A percentile compares a stretch with the other conserved stretches of the same genome.
Conservation (phyloP, 2,113 vertebrate species). For the Myrmecophaga tridactyla region DNA sequence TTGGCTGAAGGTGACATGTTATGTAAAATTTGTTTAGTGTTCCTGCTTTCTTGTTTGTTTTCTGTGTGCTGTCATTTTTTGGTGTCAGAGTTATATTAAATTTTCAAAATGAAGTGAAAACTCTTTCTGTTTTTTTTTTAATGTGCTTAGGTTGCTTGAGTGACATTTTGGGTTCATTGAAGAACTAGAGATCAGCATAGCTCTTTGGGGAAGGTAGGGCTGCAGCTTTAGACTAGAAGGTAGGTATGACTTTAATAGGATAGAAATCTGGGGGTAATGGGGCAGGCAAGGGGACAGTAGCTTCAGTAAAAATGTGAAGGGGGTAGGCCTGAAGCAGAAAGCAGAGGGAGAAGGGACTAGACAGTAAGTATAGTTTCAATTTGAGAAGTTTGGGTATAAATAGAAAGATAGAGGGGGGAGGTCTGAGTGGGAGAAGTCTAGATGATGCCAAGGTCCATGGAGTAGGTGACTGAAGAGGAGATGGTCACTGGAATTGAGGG, state of each 20-base stretch:
- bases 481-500: constrained; percentile 1
- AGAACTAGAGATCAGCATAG: neutral
- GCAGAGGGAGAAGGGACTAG: neutral
- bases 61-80: constrained; percentile 55
- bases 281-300: neutral
- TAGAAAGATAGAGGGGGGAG: neutral
- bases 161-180: neutral
- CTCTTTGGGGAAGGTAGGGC: neutral
- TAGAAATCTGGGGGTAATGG: neutral
- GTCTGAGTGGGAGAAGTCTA: neutral
- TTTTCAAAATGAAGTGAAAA: constrained; percentile 56
- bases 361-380: constrained; percentile 6
- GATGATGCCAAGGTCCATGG: neutral
- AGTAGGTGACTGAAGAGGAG: neutral
- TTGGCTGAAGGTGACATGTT: neutral
- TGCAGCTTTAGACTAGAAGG: neutral
- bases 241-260: neutral
- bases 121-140: constrained; percentile 27
- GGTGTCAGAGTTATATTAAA: constrained; percentile 64
- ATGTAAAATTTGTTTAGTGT: constrained; percentile 23
- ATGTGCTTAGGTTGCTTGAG: neutral
- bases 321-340: neutral
- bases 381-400: constrained; percentile 15
- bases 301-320: neutral
- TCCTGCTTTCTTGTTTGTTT: constrained; percentile 55